Percentiles rank a stretch among this genome's conserved stretches.
These are phyloP conservation scores for Andrena bicolor DNA, from an alignment of 2,888 invertebrate species.

Conservation along the genomic window DNA sequence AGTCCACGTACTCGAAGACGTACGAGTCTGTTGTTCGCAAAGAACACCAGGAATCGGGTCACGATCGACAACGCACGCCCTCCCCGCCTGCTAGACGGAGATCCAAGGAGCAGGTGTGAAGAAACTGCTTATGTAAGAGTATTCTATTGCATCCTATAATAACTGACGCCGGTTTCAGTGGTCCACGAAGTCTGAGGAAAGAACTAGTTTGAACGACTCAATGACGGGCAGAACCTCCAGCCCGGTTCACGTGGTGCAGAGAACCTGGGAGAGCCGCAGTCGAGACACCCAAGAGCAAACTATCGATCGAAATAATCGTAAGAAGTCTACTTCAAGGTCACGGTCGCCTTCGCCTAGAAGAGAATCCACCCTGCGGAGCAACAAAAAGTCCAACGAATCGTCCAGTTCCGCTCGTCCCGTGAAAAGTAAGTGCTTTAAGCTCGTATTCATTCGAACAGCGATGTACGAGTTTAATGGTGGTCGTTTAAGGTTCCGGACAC, in stretches of 20 bases:
- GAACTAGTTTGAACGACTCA: conserved; percentile 66
- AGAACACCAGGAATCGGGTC: conserved; percentile 66
- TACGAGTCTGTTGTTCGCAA: conserved; percentile 70
- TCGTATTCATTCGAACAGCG: not conserved
- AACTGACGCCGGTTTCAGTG: conserved; percentile 56
- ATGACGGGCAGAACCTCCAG: conserved; percentile 69
- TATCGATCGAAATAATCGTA: conserved; percentile 54
- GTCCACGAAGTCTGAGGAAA: conserved; percentile 73
- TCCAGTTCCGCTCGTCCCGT: conserved; percentile 60
- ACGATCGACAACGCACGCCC: conserved; percentile 74
- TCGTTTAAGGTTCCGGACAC: conserved; percentile 71
- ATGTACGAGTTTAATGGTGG: not conserved
- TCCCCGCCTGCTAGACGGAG: conserved; percentile 81
- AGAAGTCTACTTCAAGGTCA: conserved; percentile 68
- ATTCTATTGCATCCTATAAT: not conserved
- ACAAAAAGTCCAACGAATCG: conserved; percentile 61
- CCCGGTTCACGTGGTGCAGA: conserved; percentile 81
- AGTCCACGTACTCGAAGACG: conserved; percentile 75
- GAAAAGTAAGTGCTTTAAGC: conserved; percentile 64
- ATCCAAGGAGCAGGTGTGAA: conserved; percentile 76
- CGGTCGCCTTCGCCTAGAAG: conserved; percentile 76
- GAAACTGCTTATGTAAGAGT: not conserved
- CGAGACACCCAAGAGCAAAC: conserved; percentile 71
- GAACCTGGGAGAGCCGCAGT: conserved; percentile 82
- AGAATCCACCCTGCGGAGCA: conserved; percentile 47